Evolutionary conservation across 2,888 invertebrate genomes (phyloP), one percentile per base, ranked within the genome.

Genomic region (Allophyes oxyacanthae): DNA sequence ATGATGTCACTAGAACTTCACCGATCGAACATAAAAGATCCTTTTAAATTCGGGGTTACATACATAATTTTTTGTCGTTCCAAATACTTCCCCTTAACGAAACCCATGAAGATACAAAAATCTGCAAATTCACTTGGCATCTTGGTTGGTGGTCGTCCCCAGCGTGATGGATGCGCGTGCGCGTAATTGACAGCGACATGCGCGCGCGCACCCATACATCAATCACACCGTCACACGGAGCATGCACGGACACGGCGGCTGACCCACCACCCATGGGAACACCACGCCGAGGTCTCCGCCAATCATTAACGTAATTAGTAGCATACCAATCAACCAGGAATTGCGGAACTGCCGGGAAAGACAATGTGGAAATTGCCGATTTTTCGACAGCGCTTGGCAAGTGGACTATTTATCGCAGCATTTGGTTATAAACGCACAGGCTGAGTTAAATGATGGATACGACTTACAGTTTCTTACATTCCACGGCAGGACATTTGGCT

Each of bases 161-260:
- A 57, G 58, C 2, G 76, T 84, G 84, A 82, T 78, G 78, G 83
- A 84, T 81, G 83, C 73, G 78, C 79, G 72, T 60, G 75, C 83
- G 68, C 75, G 70, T 84, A 84, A 84, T 84, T 85, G 85, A 84
- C 84, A 85, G 83, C 74, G 70, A 72, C 78, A 55, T 61, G 76
- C 62, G 62, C 70, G 66, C 59, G 45, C 65, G 60, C 67, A 56
- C 62, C 69, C 66, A 54, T 66, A 51, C 64, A 78, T 78, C 80
- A 77, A 71, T 75, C 72, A 66, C 56, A 9, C 51, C 42, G 57
- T 37, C 70, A 43, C 26, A 40, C 28, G 5, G 42, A 30, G 43
- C 44, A 37, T 33, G 41, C 65, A 20, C 44, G 7, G 28, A 25
- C 46, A n/a, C 13, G 42, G 28, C 41, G 3, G 28, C 28, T 33